These are phyloP conservation scores for Zaprionus kolodkinae DNA, from an alignment of 1,140 invertebrate genomes.

Conservation along the genomic window DNA sequence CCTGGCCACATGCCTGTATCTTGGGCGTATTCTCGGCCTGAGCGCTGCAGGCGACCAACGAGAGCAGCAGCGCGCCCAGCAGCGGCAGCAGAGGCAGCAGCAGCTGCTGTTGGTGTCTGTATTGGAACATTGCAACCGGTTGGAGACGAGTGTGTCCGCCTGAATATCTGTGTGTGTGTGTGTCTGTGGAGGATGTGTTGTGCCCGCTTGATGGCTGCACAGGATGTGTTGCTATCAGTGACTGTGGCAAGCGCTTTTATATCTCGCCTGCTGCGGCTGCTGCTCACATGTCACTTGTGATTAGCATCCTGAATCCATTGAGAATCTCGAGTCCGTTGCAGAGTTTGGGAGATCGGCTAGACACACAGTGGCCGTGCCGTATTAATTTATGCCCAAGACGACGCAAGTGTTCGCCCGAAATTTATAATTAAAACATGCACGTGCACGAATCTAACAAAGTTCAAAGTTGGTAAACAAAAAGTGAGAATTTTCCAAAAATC, in stretches of 20 bases:
- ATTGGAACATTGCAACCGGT: conserved; percentile 1
- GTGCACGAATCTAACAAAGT: conserved; percentile 8
- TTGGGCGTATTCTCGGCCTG: conserved; percentile 1
- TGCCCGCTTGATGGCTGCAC: background rate
- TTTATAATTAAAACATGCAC: conserved; percentile 14
- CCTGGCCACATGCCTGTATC: conserved; percentile 32
- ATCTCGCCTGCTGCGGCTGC: background rate
- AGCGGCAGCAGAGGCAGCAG: conserved; percentile 12
- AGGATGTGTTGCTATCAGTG: background rate
- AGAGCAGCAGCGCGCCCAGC: background rate
- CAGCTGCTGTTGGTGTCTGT: conserved; percentile 31
- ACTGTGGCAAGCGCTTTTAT: background rate
- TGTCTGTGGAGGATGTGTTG: background rate
- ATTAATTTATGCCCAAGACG: conserved; percentile 30
- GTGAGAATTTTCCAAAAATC: background rate
- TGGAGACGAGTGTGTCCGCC: background rate
- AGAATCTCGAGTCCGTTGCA: background rate
- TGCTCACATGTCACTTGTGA: background rate
- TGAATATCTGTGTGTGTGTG: too few relatives aligned
- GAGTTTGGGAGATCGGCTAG: conserved; percentile 15
- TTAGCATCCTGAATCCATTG: background rate
- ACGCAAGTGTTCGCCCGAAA: conserved; percentile 1
- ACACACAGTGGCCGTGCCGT: background rate
- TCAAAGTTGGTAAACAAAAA: background rate
- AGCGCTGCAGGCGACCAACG: conserved; percentile 22